phyloP scores from a whole-genome alignment of 2,888 invertebrate genomes.

The Allolobophora icterica region DNA sequence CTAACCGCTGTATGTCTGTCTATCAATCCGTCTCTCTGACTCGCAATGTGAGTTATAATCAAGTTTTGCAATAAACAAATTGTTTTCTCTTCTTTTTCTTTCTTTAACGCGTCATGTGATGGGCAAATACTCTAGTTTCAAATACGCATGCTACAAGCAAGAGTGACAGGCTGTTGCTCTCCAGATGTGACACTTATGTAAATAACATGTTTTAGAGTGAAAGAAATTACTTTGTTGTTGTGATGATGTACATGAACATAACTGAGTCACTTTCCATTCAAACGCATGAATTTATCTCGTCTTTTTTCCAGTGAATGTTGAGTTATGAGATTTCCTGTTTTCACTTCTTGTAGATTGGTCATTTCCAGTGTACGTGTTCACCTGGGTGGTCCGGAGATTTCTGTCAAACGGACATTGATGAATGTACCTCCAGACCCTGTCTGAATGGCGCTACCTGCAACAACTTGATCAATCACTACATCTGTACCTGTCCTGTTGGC shows the following conservation, averaged over 20 bases:
- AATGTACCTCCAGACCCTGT: conserved; percentile 55
- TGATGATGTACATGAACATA: background rate
- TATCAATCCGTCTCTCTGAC: no score
- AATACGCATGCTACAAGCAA: no score
- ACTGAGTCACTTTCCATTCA: background rate
- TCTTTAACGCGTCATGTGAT: no score
- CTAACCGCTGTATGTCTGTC: no score
- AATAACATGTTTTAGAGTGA: no score
- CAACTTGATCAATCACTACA: conserved; percentile 68
- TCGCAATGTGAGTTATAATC: no score
- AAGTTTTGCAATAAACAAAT: no score
- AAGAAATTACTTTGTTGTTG: no score
- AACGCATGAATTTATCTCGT: background rate
- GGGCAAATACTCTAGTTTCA: no score
- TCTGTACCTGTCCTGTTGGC: conserved; percentile 79
- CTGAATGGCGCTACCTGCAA: conserved; percentile 53
- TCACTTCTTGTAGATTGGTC: conserved; percentile 60
- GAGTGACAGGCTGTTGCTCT: no score
- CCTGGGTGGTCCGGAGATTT: conserved; percentile 35
- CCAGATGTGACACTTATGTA: no score
- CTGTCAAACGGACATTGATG: conserved; percentile 42
- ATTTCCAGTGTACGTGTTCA: conserved; percentile 32
- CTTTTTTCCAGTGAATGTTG: background rate
- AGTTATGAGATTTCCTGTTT: background rate
- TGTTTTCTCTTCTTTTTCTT: no score